phyloP scores from a whole-genome alignment of 2,888 invertebrate species.

The Gastracanthus pulcherrimus region DNA sequence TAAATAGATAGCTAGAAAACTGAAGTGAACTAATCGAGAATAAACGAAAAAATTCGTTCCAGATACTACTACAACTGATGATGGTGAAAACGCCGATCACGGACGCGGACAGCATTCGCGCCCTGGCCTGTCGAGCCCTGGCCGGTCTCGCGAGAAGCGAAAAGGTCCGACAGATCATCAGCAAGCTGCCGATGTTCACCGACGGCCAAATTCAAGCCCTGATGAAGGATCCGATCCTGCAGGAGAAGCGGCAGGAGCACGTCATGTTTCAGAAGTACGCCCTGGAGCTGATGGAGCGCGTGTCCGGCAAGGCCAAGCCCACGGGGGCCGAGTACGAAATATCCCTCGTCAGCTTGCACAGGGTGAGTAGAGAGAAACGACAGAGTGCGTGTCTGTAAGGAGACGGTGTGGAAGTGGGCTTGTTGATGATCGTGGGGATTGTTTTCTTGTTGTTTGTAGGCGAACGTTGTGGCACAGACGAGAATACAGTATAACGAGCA shows the following conservation, averaged over 20 bases:
- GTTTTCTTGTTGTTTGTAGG: too few species aligned
- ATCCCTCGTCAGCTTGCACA: conserved; percentile 92
- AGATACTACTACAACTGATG: conserved; percentile 92
- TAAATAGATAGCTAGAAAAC: too few species aligned
- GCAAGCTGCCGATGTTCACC: conserved; percentile 95
- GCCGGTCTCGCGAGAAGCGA: conserved; percentile 96
- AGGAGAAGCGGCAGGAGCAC: conserved; percentile 97
- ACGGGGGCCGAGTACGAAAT: conserved; percentile 88
- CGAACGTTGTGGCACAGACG: conserved; percentile 97
- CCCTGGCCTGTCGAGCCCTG: conserved; percentile 94
- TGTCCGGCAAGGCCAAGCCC: conserved; percentile 94
- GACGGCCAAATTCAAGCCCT: conserved; percentile 94
- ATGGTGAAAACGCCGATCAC: conserved; percentile 96
- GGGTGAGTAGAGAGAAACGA: conserved; percentile 83
- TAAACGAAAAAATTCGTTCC: too few species aligned
- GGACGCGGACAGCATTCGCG: conserved; percentile 96
- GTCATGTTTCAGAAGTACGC: conserved; percentile 97
- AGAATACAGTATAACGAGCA: conserved; percentile 96
- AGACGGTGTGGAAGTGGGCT: too few species aligned
- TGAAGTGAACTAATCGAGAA: too few species aligned
- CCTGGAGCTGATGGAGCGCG: conserved; percentile 91
- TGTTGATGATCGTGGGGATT: too few species aligned
- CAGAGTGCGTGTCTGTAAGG: too few species aligned
- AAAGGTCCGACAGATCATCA: conserved; percentile 95
- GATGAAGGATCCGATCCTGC: conserved; percentile 97